Percentiles rank a stretch among this genome's conserved stretches.
These are phyloP conservation scores for Scolanthus callimorphus DNA, from an alignment of 92 coral and sea anemone species.

Conservation along the genomic window DNA sequence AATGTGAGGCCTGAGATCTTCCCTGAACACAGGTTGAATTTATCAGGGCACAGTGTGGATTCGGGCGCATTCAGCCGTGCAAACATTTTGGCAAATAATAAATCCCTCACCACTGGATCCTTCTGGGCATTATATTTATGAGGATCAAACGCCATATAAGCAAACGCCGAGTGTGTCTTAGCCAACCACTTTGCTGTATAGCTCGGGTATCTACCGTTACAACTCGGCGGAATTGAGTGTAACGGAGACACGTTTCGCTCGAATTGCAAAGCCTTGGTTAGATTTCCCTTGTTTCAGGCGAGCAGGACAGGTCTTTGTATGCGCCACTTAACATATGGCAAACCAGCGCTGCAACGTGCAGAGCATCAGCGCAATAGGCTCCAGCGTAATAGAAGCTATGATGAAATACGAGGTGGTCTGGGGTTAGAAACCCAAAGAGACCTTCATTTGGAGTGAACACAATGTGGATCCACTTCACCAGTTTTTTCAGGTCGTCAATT, in stretches of 20 bases:
- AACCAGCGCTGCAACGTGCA: constrained; percentile 23
- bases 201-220: constrained; percentile 12
- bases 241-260: constrained; percentile 14
- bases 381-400: constrained; percentile 35
- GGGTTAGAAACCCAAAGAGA: constrained; percentile 31
- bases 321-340: constrained; percentile 17
- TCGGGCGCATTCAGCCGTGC: constrained; percentile 5
- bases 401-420: constrained; percentile 35
- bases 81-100: neutral
- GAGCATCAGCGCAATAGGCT: constrained; percentile 36
- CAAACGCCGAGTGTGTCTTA: constrained; percentile 16
- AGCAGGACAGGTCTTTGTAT: neutral
- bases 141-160: constrained; percentile 20
- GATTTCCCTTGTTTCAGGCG: constrained; percentile 2
- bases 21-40: constrained; percentile 15
- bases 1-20: constrained; percentile 2
- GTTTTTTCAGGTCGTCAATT: constrained; percentile 40
- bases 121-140: too few species aligned
- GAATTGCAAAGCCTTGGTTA: constrained; percentile 14
- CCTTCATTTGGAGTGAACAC: constrained; percentile 25
- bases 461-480: constrained; percentile 33
- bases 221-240: constrained; percentile 19
- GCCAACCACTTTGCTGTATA: constrained; percentile 10
- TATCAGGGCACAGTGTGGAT: neutral
- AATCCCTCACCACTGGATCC: neutral